Base-by-base conservation (phyloP, 2,888 invertebrate genomes). In the Coremacera marginata region DNA sequence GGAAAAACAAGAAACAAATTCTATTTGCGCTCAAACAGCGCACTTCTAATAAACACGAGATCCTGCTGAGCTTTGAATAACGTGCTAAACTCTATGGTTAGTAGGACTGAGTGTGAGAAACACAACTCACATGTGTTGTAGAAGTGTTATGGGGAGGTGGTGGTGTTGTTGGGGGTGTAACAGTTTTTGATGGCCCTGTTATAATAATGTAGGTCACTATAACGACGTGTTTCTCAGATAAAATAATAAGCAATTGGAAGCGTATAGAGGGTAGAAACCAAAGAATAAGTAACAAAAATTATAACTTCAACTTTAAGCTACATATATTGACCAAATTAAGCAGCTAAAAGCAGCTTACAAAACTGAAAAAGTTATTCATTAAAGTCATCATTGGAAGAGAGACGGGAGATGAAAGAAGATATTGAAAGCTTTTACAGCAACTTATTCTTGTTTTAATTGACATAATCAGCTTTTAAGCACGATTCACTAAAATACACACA, bases 381-480 rank as follows among this genome's bases (percentile, higher is more conserved):
- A 14, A 14, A 27, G 25, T 25, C 22, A 60, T 14, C 60, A 27
- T 22, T 60, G 11, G 27, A 60, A 14, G 7, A 31, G 31, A 27
- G 34, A 19, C n/a, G 34, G 37, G 5, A 31, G 65, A 16, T 31
- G 37, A 8, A 31, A 34, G 37, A 34, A n/a, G 55, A 11, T 37
- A 27, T 51, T 68, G 25, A 14, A 7, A 49, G 51, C 1, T 11
- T 25, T 70, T 27, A 5, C 25, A 11, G 19, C n/a, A 52, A 70
- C 19, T 22, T 60, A 11, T 2, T 62, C 44, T 65, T 37, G 3
- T 67, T 67, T 74, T 74, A 74, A 74, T 74, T 74, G 67, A 19
- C 74, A 67, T 74, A 74, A 74, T 74, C 67, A 67, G 25, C 65
- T 74, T 74, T 74, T 74, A 74, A 74, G 65, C 65, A 74, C 31